These are phyloP conservation scores for Drymonia ruficornis DNA, from an alignment of 2,888 invertebrate species.

Conservation along the genomic window DNA sequence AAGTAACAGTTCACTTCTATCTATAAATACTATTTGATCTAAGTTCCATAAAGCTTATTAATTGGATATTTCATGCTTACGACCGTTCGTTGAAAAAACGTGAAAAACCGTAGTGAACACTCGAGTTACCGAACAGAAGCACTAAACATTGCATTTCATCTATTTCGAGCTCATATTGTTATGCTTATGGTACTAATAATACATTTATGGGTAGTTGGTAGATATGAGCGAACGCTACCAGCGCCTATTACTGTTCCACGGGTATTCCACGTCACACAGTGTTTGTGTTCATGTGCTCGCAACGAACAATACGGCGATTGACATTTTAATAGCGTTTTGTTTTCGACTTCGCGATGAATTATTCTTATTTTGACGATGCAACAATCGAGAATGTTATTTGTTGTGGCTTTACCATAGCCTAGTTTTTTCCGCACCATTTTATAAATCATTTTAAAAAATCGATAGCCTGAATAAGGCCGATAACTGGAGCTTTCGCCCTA, in stretches of 20 bases:
- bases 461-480: background rate
- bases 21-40: constrained; percentile 31
- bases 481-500: background rate
- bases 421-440: background rate
- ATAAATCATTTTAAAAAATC: background rate
- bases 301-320: constrained; percentile 71
- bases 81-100: constrained; percentile 24
- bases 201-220: constrained; percentile 49
- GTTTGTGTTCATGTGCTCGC: constrained; percentile 30
- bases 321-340: constrained; percentile 52
- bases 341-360: constrained; percentile 29
- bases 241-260: constrained; percentile 29
- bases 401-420: background rate
- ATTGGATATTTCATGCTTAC: constrained; percentile 46
- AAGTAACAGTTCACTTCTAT: constrained; percentile 32
- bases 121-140: constrained; percentile 35
- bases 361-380: constrained; percentile 19
- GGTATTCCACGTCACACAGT: constrained; percentile 24
- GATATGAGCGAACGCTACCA: constrained; percentile 32
- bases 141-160: constrained; percentile 60
- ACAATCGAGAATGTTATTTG: constrained; percentile 19
- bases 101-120: constrained; percentile 27
- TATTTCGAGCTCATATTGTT: constrained; percentile 58
- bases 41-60: constrained; percentile 54
- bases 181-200: constrained; percentile 71